Base-by-base conservation (phyloP, 2,113 vertebrate species). In the Notarius quadriscutis region DNA sequence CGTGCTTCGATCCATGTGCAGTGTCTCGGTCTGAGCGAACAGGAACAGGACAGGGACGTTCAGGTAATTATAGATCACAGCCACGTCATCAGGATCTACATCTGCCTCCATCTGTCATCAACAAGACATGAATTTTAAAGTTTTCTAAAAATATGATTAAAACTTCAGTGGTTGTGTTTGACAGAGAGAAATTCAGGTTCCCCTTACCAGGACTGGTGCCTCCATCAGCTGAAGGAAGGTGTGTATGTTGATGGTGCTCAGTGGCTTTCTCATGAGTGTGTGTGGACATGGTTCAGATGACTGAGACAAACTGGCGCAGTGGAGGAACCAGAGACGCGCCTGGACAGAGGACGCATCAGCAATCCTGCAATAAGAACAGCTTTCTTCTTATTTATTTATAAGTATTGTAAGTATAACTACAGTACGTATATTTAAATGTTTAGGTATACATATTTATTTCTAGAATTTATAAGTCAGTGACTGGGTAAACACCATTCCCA, bases 191-290 rank as follows among this genome's bases (percentile, higher is more conserved):
- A 11, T 10, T 30, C 15, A 34, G 53, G n/a, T 5, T 20, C 8
- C 5, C 22, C 89, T 91, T 84, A 99, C 98, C 97, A 99, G 92
- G 1, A 98, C 89, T 0, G 97, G 97, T 51, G 96, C 95, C 41
- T 95, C 96, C 97, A 99, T 97, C 79, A 96, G 95, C 92, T 98
- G 97, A 88, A 99, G 94, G 93, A 98, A 98, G 41, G 93, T 92
- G 93, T 99, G 96, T 82, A 99, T 95, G 93, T 92, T 96, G 87
- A 99, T 93, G 20, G 96, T 95, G 18, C 96, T 96, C 89, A 99
- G 84, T 0, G 95, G 87, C 60, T 94, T 95, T 77, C 91, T 95
- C 96, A 98, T 95, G 8, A 89, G 91, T 0, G 97, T 97, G 88
- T 94, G 92, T 83, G 93, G 95, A 89, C 98, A 99, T 25, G 94